Conservation (phyloP, 2,888 invertebrate genomes). For the Lithophane ornitopus region DNA sequence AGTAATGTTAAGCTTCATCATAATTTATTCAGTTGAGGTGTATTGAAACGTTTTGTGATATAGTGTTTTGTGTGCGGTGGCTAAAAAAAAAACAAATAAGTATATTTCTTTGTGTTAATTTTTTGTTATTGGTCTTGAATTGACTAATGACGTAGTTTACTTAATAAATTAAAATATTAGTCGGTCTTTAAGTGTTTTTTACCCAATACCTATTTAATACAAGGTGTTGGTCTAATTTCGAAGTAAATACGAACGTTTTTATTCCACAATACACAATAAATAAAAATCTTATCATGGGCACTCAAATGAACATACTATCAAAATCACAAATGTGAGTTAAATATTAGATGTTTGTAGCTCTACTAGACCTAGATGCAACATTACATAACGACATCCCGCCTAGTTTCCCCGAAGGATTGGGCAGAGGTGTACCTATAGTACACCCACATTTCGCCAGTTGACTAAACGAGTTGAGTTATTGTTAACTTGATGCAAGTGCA, state of each 20-base stretch:
- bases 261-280: not conserved
- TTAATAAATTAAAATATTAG: not conserved
- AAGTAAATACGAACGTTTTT: not conserved
- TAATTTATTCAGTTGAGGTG: conserved; percentile 11
- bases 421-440: too few species aligned
- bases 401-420: too few species aligned
- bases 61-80: not conserved
- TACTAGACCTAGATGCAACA: not conserved
- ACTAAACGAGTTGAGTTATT: too few species aligned
- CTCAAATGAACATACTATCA: conserved; percentile 68
- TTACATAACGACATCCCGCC: too few species aligned
- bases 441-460: too few species aligned
- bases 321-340: conserved; percentile 76
- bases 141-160: not conserved
- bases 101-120: not conserved
- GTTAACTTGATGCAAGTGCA: not conserved
- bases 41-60: not conserved
- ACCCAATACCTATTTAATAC: not conserved
- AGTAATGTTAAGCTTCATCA: not conserved
- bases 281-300: not conserved
- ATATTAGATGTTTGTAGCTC: conserved; percentile 34
- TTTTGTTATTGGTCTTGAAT: not conserved
- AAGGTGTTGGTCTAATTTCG: not conserved
- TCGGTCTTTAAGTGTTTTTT: not conserved
- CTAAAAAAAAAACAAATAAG: conserved; percentile 43